These are phyloP conservation scores for Dasypogon diadema DNA, from an alignment of 2,888 invertebrate genomes.

Conservation along the genomic window DNA sequence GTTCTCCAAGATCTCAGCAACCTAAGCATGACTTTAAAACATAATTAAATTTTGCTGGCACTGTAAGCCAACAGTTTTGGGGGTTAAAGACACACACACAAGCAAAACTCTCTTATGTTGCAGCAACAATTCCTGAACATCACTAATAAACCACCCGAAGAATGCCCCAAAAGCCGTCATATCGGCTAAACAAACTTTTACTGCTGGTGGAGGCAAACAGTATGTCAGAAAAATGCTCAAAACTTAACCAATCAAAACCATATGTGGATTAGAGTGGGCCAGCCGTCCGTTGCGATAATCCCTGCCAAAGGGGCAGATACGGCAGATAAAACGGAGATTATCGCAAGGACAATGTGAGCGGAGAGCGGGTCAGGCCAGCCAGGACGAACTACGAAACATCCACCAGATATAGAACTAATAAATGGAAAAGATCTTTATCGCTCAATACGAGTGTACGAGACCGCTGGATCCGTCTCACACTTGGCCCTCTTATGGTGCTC, in stretches of 20 bases:
- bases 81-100: slow-evolving; percentile 9
- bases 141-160: slow-evolving; percentile 20
- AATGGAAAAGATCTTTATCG: slow-evolving; percentile 55
- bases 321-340: slow-evolving; percentile 28
- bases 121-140: slow-evolving; percentile 25
- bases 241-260: slow-evolving; percentile 56
- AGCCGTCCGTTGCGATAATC: slow-evolving; percentile 14
- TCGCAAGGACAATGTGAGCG: slow-evolving; percentile 22
- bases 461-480: slow-evolving; percentile 9
- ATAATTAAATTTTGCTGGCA: slow-evolving; percentile 14
- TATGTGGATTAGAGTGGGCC: slow-evolving; percentile 51
- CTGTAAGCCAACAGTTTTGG: not conserved
- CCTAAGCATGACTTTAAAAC: not conserved
- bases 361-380: slow-evolving; percentile 2
- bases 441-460: slow-evolving; percentile 27
- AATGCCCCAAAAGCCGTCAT: not conserved
- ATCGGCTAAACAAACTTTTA: slow-evolving; percentile 43
- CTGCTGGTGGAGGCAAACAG: slow-evolving; percentile 13
- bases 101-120: slow-evolving; percentile 23
- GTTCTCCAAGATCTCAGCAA: no score
- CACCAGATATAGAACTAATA: slow-evolving; percentile 52
- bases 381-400: slow-evolving; percentile 18
- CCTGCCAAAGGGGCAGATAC: slow-evolving; percentile 29
- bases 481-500: slow-evolving; percentile 19
- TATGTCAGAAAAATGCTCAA: slow-evolving; percentile 49